Evolutionary conservation across 2,113 vertebrate genomes (phyloP), one percentile per base, ranked within the genome.

Genomic region (Apaloderma vittatum): DNA sequence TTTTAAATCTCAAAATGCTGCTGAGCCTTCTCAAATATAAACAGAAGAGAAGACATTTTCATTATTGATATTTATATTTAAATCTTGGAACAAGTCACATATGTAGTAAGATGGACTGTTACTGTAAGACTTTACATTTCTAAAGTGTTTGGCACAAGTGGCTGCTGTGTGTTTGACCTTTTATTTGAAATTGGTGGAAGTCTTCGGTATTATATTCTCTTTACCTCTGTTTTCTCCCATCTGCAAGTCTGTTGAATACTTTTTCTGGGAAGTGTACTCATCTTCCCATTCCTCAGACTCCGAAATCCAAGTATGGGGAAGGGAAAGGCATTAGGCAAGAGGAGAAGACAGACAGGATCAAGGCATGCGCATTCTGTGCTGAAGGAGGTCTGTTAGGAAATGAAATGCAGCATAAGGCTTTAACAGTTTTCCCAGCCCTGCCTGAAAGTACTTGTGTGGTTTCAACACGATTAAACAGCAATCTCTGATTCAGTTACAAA

Each of bases 1-100:
- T 91, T 73, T 18, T 71, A 91, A 92, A 88, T 79, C 30, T 86
- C 37, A 75, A 52, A 90, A 68, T 72, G 83, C 94, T 87, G 17
- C 52, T 66, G 59, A 94, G 40, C 68, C 55, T 95, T 88, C 57
- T 81, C 20, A 89, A 92, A 96, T 23, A 87, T 27, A 86, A 94
- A 59, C 11, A 88, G 71, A 58, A 66, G 45, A 75, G 7, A 62
- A 90, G 80, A 68, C 34, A 48, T 72, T 83, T 86, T 87, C 17
- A 20, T 11, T 81, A 82, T 29, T 86, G 51, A 57, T 78, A 57
- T 51, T 79, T 80, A 76, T 77, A 40, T 84, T 81, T 67, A 59
- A 77, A 51, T 93, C 45, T 76, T 85, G 34, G 73, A 72, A 54
- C 21, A 75, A 93, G 21, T 73, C 26, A 86, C 67, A 22, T 77